A percentile compares a stretch with the other conserved stretches of the same genome.
phyloP scores from a whole-genome alignment of 2,113 vertebrate species.

The Nesogale talazaci region DNA sequence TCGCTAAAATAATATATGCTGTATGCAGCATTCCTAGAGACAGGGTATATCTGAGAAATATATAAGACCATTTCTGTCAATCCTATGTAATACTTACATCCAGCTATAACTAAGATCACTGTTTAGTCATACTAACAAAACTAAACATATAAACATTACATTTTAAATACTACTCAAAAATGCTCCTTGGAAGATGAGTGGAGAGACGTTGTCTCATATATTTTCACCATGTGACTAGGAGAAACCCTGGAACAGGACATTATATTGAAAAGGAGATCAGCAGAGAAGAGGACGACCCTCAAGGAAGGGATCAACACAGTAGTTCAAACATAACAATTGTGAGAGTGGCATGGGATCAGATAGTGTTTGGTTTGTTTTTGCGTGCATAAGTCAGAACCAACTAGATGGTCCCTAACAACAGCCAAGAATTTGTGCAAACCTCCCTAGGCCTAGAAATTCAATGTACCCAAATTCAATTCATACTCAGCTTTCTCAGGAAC shows the following conservation, averaged over 20 bases:
- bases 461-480: slow-evolving; percentile 53
- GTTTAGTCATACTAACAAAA: slow-evolving; percentile 56
- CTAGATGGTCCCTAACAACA: too few species aligned
- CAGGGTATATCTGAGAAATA: background rate
- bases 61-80: slow-evolving; percentile 58
- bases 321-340: too few species aligned
- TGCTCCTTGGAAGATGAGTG: background rate
- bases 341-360: too few species aligned
- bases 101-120: slow-evolving; percentile 53
- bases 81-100: slow-evolving; percentile 37
- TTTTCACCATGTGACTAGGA: too few species aligned
- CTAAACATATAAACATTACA: slow-evolving; percentile 57
- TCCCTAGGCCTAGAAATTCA: slow-evolving; percentile 51
- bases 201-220: too few species aligned
- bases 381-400: too few species aligned
- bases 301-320: too few species aligned
- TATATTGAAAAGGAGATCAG: too few species aligned
- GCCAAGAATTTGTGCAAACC: background rate
- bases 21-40: slow-evolving; percentile 26
- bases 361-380: too few species aligned
- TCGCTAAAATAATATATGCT: slow-evolving; percentile 50
- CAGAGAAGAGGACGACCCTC: too few species aligned
- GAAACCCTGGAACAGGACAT: too few species aligned
- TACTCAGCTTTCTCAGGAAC: slow-evolving; percentile 26
- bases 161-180: slow-evolving; percentile 42